Evolutionary conservation across 2,888 invertebrate species (phyloP).

Genomic region (Ormyrus pomaceus): DNA sequence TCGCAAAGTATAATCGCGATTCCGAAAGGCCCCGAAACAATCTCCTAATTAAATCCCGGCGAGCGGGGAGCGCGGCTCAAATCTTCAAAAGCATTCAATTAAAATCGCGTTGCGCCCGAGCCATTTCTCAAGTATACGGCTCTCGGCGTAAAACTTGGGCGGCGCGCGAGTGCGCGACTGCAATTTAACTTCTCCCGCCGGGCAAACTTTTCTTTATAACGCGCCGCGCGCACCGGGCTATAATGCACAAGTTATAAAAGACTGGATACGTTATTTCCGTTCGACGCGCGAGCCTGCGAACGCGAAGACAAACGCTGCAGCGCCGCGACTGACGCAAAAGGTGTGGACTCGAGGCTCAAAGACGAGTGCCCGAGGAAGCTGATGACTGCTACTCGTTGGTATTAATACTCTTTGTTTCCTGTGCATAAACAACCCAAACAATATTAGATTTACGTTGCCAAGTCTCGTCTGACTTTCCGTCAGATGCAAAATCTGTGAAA

Average conservation of each 20-base stretch:
- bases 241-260: slow-evolving; percentile 43
- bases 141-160: slow-evolving; percentile 26
- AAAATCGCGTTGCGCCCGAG: slow-evolving; percentile 17
- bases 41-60: slow-evolving; percentile 22
- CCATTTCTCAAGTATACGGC: slow-evolving; percentile 35
- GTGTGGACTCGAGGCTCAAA: too few relatives aligned
- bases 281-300: slow-evolving; percentile 5
- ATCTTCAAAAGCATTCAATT: slow-evolving; percentile 28
- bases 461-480: too few relatives aligned
- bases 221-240: neutral
- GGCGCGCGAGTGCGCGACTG: neutral
- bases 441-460: too few relatives aligned
- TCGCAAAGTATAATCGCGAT: too few relatives aligned
- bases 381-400: too few relatives aligned
- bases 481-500: too few relatives aligned
- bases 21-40: neutral
- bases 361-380: too few relatives aligned
- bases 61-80: neutral
- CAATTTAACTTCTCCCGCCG: slow-evolving; percentile 36
- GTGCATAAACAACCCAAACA: too few relatives aligned
- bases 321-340: neutral
- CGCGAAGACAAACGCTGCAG: slow-evolving; percentile 12
- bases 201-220: slow-evolving; percentile 35
- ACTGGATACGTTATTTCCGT: slow-evolving; percentile 33
- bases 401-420: too few relatives aligned